Base-by-base conservation (phyloP, 64 coral and sea anemone species). In the Actinia equina region DNA sequence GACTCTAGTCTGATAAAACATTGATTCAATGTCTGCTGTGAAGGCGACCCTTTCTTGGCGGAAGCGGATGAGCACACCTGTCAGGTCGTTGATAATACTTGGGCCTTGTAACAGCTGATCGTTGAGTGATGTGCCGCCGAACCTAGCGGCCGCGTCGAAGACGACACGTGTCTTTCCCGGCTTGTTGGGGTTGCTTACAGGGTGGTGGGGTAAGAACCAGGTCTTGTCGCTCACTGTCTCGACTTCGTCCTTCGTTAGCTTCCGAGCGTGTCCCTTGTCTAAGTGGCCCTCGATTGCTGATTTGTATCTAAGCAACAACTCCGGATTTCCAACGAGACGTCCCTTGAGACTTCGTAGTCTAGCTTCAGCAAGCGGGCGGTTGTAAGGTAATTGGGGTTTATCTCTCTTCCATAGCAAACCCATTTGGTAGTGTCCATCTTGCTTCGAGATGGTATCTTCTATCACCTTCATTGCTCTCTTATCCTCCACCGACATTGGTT, bases 341-440 rank as follows among this genome's bases (percentile, higher is more conserved):
- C n/a, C n/a, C n/a, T n/a, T n/a, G n/a, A n/a, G n/a, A n/a, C n/a
- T n/a, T 19, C 87, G 51, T 18, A 88, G 26, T 59, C 79, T 84
- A 17, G 86, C 81, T 84, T 80, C 85, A 45, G 91, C 91, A 12
- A 92, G 23, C 1, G 25, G 2, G 23, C 79, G 63, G 25, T 92
- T 92, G 22, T 88, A 84, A 20, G 91, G 91, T 41, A 88, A 52
- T 6, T 41, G 18, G 52, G 56, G 81, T 37, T 88, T 84, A 3
- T 46, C 45, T 53, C 23, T 17, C 42, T 88, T 88, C 86, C 91
- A 92, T 13, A 63, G 77, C 17, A 88, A 42, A 42, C 74, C 74
- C 53, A 92, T 92, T 82, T 88, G 23, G 54, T 88, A 92, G 56
- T 92, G 78, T 76, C 78, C 78, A 37, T 43, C 80, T 7, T 7